These are phyloP conservation scores for Arnoldichthys spilopterus DNA, from an alignment of 2,797 vertebrate genomes.

Conservation along the genomic window DNA sequence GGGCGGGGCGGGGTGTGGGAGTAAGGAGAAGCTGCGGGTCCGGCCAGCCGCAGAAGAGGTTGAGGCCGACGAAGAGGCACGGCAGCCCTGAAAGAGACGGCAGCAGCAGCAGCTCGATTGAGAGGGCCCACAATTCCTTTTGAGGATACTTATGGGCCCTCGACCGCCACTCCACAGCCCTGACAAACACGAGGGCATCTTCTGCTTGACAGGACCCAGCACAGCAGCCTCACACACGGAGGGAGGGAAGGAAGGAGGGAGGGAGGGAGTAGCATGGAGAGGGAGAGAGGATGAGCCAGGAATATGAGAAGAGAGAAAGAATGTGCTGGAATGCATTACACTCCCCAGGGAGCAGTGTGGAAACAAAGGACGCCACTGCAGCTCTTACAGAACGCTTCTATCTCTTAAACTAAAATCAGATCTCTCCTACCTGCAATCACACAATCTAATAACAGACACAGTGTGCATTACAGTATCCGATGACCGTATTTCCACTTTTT, in stretches of 20 bases:
- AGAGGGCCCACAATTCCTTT: conserved; percentile 37
- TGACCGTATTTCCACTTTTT: neutral
- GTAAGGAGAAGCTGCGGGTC: conserved; percentile 83
- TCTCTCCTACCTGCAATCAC: neutral
- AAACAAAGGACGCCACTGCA: conserved; percentile 36
- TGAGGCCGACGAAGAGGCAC: conserved; percentile 41
- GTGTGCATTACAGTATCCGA: neutral
- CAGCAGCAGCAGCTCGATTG: conserved; percentile 54
- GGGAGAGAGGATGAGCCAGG: neutral
- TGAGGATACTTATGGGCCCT: conserved; percentile 30
- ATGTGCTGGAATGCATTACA: conserved; percentile 43
- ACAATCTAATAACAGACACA: conserved; percentile 14
- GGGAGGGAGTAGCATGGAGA: conserved; percentile 27
- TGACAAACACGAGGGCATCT: conserved; percentile 64
- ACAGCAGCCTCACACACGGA: conserved; percentile 42
- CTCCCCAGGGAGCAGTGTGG: conserved; percentile 33
- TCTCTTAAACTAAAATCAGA: conserved; percentile 31
- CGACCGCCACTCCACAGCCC: conserved; percentile 59
- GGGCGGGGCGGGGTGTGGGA: conserved; percentile 77
- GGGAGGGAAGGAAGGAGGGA: conserved; percentile 1
- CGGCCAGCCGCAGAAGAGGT: conserved; percentile 65
- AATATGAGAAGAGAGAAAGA: conserved; percentile 45
- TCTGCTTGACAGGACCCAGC: conserved; percentile 41
- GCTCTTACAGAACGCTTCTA: conserved; percentile 39
- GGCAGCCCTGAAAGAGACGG: conserved; percentile 75